A percentile compares a stretch with the other conserved stretches of the same genome.
Evolutionary conservation across 2,797 vertebrate genomes (phyloP).

Genomic region (Melanotaenia boesemani): DNA sequence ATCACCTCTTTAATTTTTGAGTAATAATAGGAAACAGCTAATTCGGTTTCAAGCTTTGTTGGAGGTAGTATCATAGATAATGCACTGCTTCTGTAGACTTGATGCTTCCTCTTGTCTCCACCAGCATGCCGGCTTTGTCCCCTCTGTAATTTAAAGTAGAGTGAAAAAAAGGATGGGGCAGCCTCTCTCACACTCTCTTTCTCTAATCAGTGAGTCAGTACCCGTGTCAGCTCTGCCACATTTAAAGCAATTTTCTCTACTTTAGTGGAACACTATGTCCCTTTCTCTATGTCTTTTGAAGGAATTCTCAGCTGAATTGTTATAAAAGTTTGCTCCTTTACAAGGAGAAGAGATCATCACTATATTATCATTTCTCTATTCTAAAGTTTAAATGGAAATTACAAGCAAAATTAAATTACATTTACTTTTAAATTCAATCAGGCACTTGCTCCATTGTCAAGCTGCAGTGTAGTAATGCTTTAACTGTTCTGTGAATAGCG

Average conservation of each 20-base stretch:
- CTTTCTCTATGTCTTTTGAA: slow-evolving; percentile 22
- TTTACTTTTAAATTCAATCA: slow-evolving; percentile 50
- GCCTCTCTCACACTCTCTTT: slow-evolving; percentile 28
- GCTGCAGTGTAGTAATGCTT: background rate
- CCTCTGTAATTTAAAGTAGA: slow-evolving; percentile 16
- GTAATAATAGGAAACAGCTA: background rate
- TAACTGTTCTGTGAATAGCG: slow-evolving; percentile 27
- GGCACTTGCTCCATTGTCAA: slow-evolving; percentile 33
- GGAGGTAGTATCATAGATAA: slow-evolving; percentile 1
- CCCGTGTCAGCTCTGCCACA: slow-evolving; percentile 20
- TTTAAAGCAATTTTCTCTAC: slow-evolving; percentile 41
- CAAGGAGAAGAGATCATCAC: slow-evolving; percentile 34
- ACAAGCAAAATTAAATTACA: slow-evolving; percentile 40
- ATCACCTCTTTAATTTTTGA: background rate
- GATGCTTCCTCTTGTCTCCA: background rate
- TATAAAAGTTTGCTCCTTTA: slow-evolving; percentile 36
- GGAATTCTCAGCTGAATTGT: slow-evolving; percentile 26
- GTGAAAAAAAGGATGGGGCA: slow-evolving; percentile 7
- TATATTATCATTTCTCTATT: slow-evolving; percentile 41
- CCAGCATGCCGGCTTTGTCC: background rate
- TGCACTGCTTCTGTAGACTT: background rate
- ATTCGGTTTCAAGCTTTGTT: background rate
- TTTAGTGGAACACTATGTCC: slow-evolving; percentile 36
- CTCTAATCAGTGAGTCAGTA: slow-evolving; percentile 41
- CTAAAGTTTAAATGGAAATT: slow-evolving; percentile 41